phyloP scores from a whole-genome alignment of 2,888 invertebrate species.

The Aporophyla lueneburgensis region DNA sequence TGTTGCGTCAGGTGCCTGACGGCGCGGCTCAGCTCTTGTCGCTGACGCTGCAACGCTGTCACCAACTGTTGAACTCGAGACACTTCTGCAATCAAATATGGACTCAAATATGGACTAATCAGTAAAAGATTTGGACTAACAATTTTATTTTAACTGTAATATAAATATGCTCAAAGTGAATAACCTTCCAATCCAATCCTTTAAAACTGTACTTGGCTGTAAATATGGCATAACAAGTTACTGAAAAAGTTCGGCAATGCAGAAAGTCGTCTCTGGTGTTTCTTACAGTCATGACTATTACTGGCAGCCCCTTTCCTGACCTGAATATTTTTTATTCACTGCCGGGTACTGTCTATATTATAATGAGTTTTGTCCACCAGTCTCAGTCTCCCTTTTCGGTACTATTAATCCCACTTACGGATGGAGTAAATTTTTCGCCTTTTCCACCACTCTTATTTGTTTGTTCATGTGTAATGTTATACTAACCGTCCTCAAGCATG shows the following conservation, averaged over 20 bases:
- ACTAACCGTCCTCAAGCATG: constrained; percentile 92
- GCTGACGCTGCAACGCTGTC: constrained; percentile 95
- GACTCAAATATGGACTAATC: background rate
- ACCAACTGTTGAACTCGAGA: constrained; percentile 95
- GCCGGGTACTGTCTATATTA: background rate
- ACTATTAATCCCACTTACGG: background rate
- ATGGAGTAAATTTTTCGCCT: too few species aligned
- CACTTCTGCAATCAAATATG: constrained; percentile 90
- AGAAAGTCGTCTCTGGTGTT: too few species aligned
- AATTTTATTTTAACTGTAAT: background rate
- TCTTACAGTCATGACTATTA: background rate
- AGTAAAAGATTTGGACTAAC: background rate
- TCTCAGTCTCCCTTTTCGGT: background rate
- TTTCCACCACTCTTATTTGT: background rate
- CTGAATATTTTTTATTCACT: background rate
- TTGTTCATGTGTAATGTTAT: background rate
- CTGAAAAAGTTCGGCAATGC: background rate
- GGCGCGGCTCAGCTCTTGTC: constrained; percentile 96
- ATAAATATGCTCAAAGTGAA: background rate
- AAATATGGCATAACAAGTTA: background rate
- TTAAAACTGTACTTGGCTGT: background rate
- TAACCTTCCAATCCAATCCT: too few species aligned
- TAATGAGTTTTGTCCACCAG: background rate
- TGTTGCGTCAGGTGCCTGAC: constrained; percentile 96
- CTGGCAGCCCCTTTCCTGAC: background rate